Percentiles rank a stretch among this genome's conserved stretches.
These are phyloP conservation scores for Tangara arthus DNA, from an alignment of 2,797 vertebrate genomes.

Conservation along the genomic window DNA sequence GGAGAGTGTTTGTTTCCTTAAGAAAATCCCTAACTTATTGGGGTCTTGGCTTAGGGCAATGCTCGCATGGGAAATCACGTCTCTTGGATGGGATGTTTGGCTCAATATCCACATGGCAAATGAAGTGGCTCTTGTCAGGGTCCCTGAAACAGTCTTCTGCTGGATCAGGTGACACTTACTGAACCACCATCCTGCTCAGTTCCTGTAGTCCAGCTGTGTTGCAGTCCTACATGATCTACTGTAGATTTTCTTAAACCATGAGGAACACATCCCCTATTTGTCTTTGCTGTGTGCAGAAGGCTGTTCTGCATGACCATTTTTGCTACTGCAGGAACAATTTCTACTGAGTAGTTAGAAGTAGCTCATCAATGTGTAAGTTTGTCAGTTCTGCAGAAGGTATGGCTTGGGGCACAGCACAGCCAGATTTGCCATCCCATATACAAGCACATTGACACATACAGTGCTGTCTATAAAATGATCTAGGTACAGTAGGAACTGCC, in stretches of 20 bases:
- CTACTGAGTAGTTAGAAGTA: not conserved
- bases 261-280: not conserved
- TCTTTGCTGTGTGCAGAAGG: not conserved
- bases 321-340: not conserved
- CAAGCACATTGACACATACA: not conserved
- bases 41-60: not conserved
- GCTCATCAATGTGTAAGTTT: not conserved
- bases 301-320: not conserved
- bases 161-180: not conserved
- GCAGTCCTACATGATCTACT: not conserved
- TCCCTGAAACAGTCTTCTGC: not conserved
- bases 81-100: not conserved
- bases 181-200: not conserved
- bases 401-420: not conserved
- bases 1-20: constrained; percentile 2
- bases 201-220: not conserved
- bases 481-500: not conserved
- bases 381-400: not conserved
- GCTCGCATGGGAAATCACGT: not conserved
- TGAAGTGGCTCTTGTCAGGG: not conserved
- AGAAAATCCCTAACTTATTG: not conserved
- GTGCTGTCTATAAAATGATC: not conserved
- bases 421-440: not conserved
- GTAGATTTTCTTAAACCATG: not conserved
- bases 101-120: not conserved